These are phyloP conservation scores for Arrhamphus sclerolepis DNA, from an alignment of 2,797 vertebrate genomes.

Conservation along the genomic window DNA sequence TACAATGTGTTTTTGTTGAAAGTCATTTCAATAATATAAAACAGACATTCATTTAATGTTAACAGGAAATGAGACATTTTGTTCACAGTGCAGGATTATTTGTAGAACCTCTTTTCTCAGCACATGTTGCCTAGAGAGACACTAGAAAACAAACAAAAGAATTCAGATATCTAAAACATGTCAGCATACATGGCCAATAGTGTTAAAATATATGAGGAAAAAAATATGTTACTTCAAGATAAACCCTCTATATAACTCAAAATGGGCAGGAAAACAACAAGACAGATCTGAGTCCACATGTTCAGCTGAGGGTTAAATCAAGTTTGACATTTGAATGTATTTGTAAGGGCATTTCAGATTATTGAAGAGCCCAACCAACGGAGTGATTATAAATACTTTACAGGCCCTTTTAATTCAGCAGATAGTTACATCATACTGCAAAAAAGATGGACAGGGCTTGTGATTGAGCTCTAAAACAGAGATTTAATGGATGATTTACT, in stretches of 20 bases:
- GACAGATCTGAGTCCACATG: constrained; percentile 8
- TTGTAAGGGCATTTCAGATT: constrained; percentile 29
- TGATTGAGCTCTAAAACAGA: too few relatives aligned
- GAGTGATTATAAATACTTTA: constrained; percentile 4
- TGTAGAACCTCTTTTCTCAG: constrained; percentile 7
- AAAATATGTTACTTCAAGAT: not conserved
- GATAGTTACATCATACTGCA: constrained; percentile 7
- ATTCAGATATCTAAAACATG: constrained; percentile 1
- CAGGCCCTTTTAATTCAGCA: constrained; percentile 9
- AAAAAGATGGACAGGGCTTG: too few relatives aligned
- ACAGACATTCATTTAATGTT: constrained; percentile 9
- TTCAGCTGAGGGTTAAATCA: constrained; percentile 15
- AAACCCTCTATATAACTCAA: constrained; percentile 8
- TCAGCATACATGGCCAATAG: not conserved
- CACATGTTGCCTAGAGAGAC: constrained; percentile 4
- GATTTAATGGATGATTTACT: constrained; percentile 7
- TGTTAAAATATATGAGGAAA: not conserved
- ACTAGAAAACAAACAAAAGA: not conserved
- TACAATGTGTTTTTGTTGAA: not conserved
- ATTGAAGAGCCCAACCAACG: constrained; percentile 8
- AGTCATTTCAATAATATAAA: constrained; percentile 1
- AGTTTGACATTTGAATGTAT: constrained; percentile 25
- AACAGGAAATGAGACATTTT: constrained; percentile 12
- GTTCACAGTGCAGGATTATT: constrained; percentile 18
- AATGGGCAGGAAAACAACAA: constrained; percentile 15